These are phyloP conservation scores for Epinotia brunnichana DNA, from an alignment of 2,888 invertebrate species.

Conservation along the genomic window DNA sequence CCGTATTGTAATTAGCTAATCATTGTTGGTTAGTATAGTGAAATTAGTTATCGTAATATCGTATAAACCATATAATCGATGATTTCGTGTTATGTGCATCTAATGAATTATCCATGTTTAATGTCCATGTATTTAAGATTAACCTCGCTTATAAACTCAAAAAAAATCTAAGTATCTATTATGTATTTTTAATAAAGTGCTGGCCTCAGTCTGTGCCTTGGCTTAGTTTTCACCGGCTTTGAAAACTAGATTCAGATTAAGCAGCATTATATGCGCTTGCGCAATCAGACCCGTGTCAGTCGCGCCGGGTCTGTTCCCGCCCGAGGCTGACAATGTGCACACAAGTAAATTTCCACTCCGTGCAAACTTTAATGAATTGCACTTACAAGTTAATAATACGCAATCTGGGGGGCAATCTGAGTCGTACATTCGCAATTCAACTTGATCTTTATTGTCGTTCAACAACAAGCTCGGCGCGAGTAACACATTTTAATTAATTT, in stretches of 20 bases:
- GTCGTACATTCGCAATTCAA: not conserved
- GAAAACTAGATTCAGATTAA: slow-evolving; percentile 40
- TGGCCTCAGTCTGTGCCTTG: slow-evolving; percentile 36
- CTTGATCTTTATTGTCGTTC: not conserved
- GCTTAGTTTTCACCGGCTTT: slow-evolving; percentile 34
- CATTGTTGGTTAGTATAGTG: not conserved
- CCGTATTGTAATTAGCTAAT: slow-evolving; percentile 16
- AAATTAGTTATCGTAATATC: not conserved
- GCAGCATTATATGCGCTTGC: slow-evolving; percentile 32
- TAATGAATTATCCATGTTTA: slow-evolving; percentile 3
- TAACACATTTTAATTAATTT: not conserved
- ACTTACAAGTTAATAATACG: slow-evolving; percentile 13
- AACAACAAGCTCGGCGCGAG: not conserved
- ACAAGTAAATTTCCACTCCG: slow-evolving; percentile 18
- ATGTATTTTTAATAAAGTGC: slow-evolving; percentile 20
- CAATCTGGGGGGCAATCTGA: not conserved
- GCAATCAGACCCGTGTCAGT: slow-evolving; percentile 26
- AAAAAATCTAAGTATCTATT: slow-evolving; percentile 14
- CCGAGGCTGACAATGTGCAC: slow-evolving; percentile 14
- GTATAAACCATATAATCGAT: no score
- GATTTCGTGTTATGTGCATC: not conserved
- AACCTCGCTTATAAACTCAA: slow-evolving; percentile 7
- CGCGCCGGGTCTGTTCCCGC: slow-evolving; percentile 7
- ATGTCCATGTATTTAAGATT: slow-evolving; percentile 9
- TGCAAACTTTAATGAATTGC: not conserved